A percentile compares a stretch with the other conserved stretches of the same genome.
Evolutionary conservation across 2,113 vertebrate species (phyloP).

Genomic region (Ageneiosus marmoratus): DNA sequence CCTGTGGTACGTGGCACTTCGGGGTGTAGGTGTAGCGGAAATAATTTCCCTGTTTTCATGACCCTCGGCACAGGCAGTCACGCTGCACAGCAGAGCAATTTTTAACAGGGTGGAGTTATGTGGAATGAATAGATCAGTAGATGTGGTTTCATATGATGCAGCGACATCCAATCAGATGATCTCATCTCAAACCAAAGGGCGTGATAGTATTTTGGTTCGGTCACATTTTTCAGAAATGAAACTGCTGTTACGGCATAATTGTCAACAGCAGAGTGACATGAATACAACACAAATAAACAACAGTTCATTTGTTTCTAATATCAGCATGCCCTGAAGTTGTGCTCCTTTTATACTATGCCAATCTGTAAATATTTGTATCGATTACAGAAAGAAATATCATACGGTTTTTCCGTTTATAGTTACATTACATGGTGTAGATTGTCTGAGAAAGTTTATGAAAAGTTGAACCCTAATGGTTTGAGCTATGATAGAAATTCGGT

Average conservation of each 20-base stretch:
- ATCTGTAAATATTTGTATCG: background rate
- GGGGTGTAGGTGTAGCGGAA: background rate
- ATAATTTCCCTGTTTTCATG: background rate
- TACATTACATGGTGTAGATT: background rate
- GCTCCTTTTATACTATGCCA: background rate
- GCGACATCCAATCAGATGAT: background rate
- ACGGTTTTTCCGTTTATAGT: background rate
- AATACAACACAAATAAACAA: background rate
- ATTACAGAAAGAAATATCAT: background rate
- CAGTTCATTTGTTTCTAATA: background rate
- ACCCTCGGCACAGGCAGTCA: background rate
- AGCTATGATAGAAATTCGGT: too few relatives aligned
- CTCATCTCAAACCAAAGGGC: background rate
- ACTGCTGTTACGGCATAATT: too few relatives aligned
- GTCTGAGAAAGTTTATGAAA: background rate
- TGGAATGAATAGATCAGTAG: background rate
- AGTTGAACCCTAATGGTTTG: too few relatives aligned
- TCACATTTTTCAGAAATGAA: background rate
- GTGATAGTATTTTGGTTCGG: background rate
- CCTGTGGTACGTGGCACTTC: background rate
- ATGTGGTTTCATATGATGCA: background rate
- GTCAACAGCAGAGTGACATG: background rate
- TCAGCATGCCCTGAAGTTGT: background rate
- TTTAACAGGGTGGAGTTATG: background rate
- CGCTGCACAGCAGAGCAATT: background rate